A percentile compares a stretch with the other conserved stretches of the same genome.
Evolutionary conservation across 1,140 invertebrate genomes (phyloP).

Genomic region (Daktulosphaira vitifoliae): DNA sequence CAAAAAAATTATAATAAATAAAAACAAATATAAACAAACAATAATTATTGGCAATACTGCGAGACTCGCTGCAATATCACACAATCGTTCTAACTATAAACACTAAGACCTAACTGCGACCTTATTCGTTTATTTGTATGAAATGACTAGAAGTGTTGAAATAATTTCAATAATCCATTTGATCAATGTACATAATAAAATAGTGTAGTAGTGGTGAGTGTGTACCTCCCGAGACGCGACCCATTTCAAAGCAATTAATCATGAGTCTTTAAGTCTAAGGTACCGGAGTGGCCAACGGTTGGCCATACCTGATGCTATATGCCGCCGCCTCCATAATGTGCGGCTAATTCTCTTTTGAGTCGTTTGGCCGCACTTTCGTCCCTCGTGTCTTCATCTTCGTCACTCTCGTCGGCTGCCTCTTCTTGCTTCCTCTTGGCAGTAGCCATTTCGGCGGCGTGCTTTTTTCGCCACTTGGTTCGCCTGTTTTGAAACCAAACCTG

Average conservation of each 20-base stretch:
- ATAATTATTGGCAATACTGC: too few species aligned
- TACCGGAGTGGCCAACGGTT: conserved; percentile 10
- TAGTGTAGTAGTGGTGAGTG: neutral
- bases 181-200: neutral
- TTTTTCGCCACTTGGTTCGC: conserved; percentile 98
- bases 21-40: too few species aligned
- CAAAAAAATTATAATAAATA: too few species aligned
- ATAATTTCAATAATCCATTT: neutral
- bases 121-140: too few species aligned
- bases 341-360: conserved; percentile 48
- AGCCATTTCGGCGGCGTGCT: conserved; percentile 98
- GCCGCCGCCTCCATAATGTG: conserved; percentile 42
- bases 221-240: neutral
- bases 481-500: conserved; percentile 99
- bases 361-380: conserved; percentile 47
- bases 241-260: neutral
- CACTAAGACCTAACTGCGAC: too few species aligned
- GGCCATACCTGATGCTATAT: conserved; percentile 39
- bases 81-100: too few species aligned
- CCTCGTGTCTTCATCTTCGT: conserved; percentile 48
- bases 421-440: conserved; percentile 94
- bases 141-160: neutral
- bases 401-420: conserved; percentile 69
- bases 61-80: too few species aligned
- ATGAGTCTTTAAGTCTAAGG: conserved; percentile 26